phyloP scores from a whole-genome alignment of 2,888 invertebrate species.

The Eremobia ochroleuca region DNA sequence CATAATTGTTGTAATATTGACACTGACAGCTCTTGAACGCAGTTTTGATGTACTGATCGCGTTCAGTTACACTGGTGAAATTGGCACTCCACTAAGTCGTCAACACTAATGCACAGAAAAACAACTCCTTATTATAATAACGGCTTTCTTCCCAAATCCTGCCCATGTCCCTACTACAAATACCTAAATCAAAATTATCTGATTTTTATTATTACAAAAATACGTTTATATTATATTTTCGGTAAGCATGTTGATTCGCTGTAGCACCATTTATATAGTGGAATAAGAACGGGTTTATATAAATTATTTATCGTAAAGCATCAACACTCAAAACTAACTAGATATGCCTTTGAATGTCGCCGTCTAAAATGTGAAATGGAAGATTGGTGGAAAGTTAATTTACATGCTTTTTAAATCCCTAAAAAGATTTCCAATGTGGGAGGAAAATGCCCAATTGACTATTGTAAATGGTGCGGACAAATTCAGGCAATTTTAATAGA shows the following conservation, averaged over 20 bases:
- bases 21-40: too few species aligned
- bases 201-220: conserved; percentile 63
- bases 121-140: background rate
- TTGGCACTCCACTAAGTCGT: background rate
- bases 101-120: conserved; percentile 12
- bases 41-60: too few species aligned
- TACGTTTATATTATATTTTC: conserved; percentile 59
- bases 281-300: conserved; percentile 60
- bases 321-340: conserved; percentile 65
- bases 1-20: too few species aligned
- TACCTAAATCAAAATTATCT: conserved; percentile 37
- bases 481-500: background rate
- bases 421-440: background rate
- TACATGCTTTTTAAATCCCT: background rate
- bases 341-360: conserved; percentile 33
- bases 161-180: conserved; percentile 37
- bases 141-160: conserved; percentile 11
- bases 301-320: conserved; percentile 65
- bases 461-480: background rate
- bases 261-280: conserved; percentile 71
- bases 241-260: conserved; percentile 66
- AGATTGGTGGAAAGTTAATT: background rate
- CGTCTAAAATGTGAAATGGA: conserved; percentile 22
- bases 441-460: background rate
- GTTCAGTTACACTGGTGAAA: too few species aligned